Conservation (phyloP, 2,797 vertebrate genomes). For the Halcyon badia region DNA sequence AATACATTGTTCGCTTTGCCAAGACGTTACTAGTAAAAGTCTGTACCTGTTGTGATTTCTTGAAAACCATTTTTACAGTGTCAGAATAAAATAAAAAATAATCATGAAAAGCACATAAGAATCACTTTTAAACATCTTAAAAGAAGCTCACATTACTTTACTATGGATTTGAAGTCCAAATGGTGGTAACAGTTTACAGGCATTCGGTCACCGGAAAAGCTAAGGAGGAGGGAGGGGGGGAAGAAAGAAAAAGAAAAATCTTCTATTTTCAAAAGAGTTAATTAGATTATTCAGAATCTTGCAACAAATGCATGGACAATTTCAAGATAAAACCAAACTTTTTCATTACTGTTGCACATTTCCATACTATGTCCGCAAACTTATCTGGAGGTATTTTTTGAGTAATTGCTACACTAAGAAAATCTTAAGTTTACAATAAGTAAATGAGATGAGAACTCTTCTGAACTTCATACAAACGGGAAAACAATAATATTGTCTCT, state of each 20-base stretch:
- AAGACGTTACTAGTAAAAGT: neutral
- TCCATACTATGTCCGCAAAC: neutral
- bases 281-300: neutral
- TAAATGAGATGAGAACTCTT: neutral
- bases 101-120: neutral
- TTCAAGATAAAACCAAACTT: neutral
- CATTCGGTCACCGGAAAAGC: neutral
- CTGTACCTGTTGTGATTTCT: neutral
- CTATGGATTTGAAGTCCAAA: neutral
- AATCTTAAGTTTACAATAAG: neutral
- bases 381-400: neutral
- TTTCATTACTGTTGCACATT: neutral
- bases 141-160: neutral
- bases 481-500: neutral
- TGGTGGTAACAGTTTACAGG: neutral
- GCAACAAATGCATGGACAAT: neutral
- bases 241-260: neutral
- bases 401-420: neutral
- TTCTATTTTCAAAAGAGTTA: neutral
- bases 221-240: neutral
- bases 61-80: conserved; percentile 11
- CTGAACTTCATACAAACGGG: neutral
- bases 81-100: neutral
- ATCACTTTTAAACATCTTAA: neutral
- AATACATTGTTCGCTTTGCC: conserved; percentile 1